Base-by-base conservation (phyloP, 2,113 vertebrate genomes). In the Campylomormyrus tamandua region DNA sequence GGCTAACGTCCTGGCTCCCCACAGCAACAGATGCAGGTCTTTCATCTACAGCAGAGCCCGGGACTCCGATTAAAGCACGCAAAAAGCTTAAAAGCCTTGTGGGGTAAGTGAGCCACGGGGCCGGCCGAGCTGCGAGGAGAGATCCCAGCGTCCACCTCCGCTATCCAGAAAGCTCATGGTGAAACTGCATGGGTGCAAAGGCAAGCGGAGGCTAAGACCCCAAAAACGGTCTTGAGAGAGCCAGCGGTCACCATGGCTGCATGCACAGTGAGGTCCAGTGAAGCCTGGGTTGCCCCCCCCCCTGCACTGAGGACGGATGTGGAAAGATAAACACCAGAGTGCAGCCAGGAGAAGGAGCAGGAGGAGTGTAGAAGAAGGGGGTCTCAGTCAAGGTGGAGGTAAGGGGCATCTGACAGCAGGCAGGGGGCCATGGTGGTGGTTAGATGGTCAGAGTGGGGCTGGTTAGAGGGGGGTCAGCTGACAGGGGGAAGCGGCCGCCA, bases 311-410 rank as follows among this genome's bases (percentile, higher is more conserved):
- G 3, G 84, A 24, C n/a, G 58, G 48, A 50, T 84, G 88, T 66
- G 90, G 87, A 90, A 89, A 77, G 15, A 90, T 7, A 10, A 11
- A 89, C 52, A 90, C 24, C 49, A 17, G 83, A 91, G 31, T 90
- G 58, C 15, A 91, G 83, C 52, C 91, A 88, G 87, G 42, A 19
- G 6, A 46, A 46, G 56, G 70, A 46, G 46, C 3, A 56, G 52
- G 19, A 85, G 66, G 31, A 87, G 31, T 46, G 89, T 53, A 53
- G 50, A 11, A 88, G 62, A 35, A 88, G 86, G 45, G 42, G 19
- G 45, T 2, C 5, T 83, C 39, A 21, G 13, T 80, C 19, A n/a
- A 52, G 27, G 46, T 87, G 21, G 15, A 50, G 42, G 74, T 49
- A 53, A 46, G 42, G 42, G 42, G 35, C 17, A 1, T 24, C 39